Evolutionary conservation across 2,797 vertebrate genomes (phyloP), one percentile per base, ranked within the genome.

Genomic region (Gambusia yucatana): DNA sequence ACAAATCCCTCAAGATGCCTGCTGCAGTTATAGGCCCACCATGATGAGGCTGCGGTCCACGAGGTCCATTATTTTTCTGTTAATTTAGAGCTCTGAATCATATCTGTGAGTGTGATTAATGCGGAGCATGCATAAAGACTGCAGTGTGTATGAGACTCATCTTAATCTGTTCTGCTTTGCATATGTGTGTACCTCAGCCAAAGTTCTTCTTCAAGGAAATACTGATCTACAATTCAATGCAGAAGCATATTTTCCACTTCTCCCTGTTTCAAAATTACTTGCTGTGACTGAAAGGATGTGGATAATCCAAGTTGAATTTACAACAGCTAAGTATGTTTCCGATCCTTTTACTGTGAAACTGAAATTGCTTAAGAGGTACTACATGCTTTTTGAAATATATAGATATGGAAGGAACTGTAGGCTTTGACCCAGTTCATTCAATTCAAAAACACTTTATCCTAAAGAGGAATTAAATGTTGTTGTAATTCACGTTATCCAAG

Each of bases 1-100:
- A 55, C 73, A 89, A 88, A 86, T 92, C 91, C 84, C 88, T 30
- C 72, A 39, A 84, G 88, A 81, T 36, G 6, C 74, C 48, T 1
- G 3, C 76, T 80, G 57, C 84, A 81, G 85, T 84, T 55, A 48
- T 16, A 25, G 52, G 83, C 82, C 63, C 81, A 80, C 87, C 72
- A 55, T 43, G 57, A 83, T 83, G 77, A 83, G 76, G 72, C 43
- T 44, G 28, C 78, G 50, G 82, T 85, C 82, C 76, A 61, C 6
- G 44, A 82, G 80, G 78, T 75, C 75, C 65, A 47, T 28, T 22
- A 65, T 76, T 79, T 88, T 81, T 82, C 47, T 47, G 61, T 73
- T n/a, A 73, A 85, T 79, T 77, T 78, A 72, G 67, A 52, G 75
- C 71, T 76, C 80, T 87, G 81, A 81, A 82, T 88, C 76, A 86